Conservation (phyloP, 92 coral and sea anemone genomes). For the Ricordea florida region DNA sequence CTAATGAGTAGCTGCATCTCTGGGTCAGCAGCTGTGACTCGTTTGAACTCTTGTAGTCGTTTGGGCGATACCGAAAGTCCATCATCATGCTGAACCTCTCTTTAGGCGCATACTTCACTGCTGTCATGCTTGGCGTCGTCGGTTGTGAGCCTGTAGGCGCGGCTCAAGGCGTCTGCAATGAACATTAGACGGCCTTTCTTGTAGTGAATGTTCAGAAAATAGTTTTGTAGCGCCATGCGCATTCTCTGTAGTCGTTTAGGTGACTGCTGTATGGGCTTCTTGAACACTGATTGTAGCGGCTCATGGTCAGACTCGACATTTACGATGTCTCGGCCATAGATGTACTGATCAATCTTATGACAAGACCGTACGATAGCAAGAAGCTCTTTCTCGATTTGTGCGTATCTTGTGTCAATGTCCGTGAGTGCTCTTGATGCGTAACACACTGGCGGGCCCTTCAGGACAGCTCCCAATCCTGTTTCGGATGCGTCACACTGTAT, state of each 20-base stretch:
- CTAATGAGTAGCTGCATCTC: too few species aligned
- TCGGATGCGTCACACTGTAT: constrained; percentile 45
- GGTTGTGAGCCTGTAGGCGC: too few species aligned
- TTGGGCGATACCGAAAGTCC: too few species aligned
- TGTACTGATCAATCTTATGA: constrained; percentile 44
- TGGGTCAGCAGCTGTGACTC: too few species aligned
- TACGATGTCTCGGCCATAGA: not conserved
- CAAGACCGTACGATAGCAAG: constrained; percentile 38
- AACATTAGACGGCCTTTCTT: too few species aligned
- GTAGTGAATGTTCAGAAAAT: too few species aligned
- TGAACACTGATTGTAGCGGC: constrained; percentile 36
- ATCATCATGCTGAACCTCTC: too few species aligned
- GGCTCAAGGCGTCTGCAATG: too few species aligned
- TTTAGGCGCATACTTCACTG: too few species aligned
- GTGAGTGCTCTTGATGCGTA: constrained; percentile 41
- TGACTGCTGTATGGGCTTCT: constrained; percentile 34
- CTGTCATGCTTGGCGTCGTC: too few species aligned
- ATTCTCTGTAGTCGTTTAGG: constrained; percentile 36
- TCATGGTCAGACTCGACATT: constrained; percentile 34
- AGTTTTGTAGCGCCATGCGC: constrained; percentile 28
- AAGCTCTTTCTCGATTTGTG: constrained; percentile 28
- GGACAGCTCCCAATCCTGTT: constrained; percentile 37
- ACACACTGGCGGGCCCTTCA: constrained; percentile 31
- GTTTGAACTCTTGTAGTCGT: too few species aligned
- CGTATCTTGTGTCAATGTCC: constrained; percentile 17